Base-by-base conservation (phyloP, 2,797 vertebrate species). In the Danionella dracula region DNA sequence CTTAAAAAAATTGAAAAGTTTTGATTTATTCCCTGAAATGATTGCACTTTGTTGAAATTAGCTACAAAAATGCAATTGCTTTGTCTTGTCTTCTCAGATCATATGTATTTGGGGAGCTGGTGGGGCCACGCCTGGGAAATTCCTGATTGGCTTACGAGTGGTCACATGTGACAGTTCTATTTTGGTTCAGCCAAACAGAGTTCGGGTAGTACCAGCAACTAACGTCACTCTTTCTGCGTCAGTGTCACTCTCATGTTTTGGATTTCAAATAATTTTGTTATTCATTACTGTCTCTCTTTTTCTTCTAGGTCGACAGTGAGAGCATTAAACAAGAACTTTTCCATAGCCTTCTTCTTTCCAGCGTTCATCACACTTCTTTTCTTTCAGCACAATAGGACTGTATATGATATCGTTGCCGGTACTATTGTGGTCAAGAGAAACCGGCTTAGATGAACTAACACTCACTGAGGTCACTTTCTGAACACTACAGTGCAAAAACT, bases 251-350 rank as follows among this genome's bases (percentile, higher is more conserved):
- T 49, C 8, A n/a, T 13, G 17, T 5, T 41, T 40, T 3, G 23
- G 23, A 6, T 3, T 27, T 27, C 6, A 27, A 27, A 27, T 6
- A 6, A 27, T 27, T 27, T 6, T 3, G 6, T 27, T 27, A 27
- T 27, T 27, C 3, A 27, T n/a, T n/a, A n/a, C n/a, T n/a, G 6
- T 42, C 2, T 42, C 1, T 38, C 13, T 38, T 38, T 21, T 37
- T 32, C 13, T 86, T 85, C 21, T 83, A 99, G 97, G 82, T 99
- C 97, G 11, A 92, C 93, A 8, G 91, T 98, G 68, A 89, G 96
- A 86, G 95, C 97, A 71, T 83, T 99, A 86, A 99, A 97, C 90
- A 99, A 99, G 90, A 99, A 99, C 87, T 98, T 99, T 85, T 98
- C 96, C 69, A 99, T 99, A 68, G 97, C 96, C 66, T 97, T 97